Conservation (phyloP, 2,113 vertebrate genomes). For the Tragelaphus imberbis region DNA sequence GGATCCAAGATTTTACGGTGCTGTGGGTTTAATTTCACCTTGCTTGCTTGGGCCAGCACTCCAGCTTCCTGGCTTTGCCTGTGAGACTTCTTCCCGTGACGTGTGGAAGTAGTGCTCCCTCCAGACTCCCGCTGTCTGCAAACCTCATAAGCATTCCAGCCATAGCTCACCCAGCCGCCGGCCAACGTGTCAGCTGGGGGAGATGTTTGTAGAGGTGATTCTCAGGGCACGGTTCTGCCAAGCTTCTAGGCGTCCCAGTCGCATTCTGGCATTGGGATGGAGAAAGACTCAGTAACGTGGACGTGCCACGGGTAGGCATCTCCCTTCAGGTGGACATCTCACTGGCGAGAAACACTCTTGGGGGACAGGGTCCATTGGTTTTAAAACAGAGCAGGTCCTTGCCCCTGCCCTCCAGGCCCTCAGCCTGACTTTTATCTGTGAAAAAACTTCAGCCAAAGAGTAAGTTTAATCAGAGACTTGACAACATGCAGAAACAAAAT, state of each 20-base stretch:
- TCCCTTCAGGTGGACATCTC: not conserved
- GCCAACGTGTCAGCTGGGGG: not conserved
- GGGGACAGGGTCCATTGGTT: not conserved
- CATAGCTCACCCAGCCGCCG: not conserved
- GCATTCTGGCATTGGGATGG: rapidly evolving
- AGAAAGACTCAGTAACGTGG: not conserved
- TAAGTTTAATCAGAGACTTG: not conserved
- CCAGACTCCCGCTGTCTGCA: not conserved
- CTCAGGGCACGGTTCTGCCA: not conserved
- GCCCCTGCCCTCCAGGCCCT: not conserved
- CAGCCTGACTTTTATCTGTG: not conserved
- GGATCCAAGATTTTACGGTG: rapidly evolving
- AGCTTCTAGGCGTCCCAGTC: not conserved
- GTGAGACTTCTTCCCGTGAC: not conserved
- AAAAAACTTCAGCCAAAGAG: not conserved
- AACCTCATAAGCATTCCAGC: not conserved
- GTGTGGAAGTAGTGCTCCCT: not conserved
- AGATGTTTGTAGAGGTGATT: no score
- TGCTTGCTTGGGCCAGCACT: no score
- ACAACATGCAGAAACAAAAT: not conserved
- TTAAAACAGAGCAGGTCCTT: not conserved
- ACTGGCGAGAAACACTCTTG: rapidly evolving
- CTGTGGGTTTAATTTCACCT: not conserved
- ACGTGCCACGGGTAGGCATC: rapidly evolving
- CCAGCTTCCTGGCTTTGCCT: not conserved